Evolutionary conservation across 2,797 vertebrate genomes (phyloP).

Genomic region (Trachurus trachurus): DNA sequence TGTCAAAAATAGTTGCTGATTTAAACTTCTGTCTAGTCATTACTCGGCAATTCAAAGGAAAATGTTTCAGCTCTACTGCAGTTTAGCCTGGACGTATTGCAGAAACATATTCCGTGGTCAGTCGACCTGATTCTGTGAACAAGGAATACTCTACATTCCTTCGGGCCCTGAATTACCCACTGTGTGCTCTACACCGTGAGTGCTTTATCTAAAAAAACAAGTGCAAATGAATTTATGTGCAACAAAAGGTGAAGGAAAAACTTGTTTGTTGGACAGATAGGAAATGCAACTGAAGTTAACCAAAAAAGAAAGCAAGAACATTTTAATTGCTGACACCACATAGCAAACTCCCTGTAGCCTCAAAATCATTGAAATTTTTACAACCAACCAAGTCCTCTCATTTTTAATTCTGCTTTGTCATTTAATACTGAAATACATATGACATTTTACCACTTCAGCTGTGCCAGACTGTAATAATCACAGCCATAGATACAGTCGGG

Average conservation of each 20-base stretch:
- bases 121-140: neutral
- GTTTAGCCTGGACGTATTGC: neutral
- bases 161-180: slow-evolving; percentile 3
- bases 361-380: neutral
- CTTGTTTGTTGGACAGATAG: neutral
- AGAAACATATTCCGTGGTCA: no score
- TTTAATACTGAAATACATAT: neutral
- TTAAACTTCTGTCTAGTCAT: neutral
- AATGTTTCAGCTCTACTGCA: neutral
- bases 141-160: neutral
- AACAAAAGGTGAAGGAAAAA: neutral
- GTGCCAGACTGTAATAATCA: neutral
- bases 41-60: neutral
- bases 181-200: neutral
- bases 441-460: neutral
- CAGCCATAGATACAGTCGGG: neutral
- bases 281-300: neutral
- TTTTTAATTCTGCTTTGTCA: neutral
- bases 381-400: neutral
- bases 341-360: neutral
- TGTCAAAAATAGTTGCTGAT: no score
- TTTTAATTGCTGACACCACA: neutral
- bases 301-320: neutral
- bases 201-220: neutral
- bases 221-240: neutral